Percentiles rank a stretch among this genome's conserved stretches.
Evolutionary conservation across 2,113 vertebrate genomes (phyloP).

Genomic region (Piaya cayana): DNA sequence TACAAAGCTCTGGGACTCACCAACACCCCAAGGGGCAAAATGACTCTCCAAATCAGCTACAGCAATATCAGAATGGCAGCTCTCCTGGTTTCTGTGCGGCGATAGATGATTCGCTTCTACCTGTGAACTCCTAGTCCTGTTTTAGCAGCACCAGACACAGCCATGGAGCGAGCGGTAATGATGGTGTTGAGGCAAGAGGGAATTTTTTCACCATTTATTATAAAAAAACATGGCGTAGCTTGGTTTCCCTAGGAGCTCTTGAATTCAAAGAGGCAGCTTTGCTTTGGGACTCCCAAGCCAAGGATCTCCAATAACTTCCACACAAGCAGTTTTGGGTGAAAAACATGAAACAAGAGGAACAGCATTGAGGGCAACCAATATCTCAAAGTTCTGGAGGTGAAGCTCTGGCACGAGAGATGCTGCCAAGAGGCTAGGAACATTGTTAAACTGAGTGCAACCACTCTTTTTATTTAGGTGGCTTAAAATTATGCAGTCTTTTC

Average conservation of each 20-base stretch:
- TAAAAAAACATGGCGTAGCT: fast-evolving
- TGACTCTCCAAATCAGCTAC: background rate
- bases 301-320: background rate
- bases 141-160: background rate
- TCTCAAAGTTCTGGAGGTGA: background rate
- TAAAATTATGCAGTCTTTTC: background rate
- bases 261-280: background rate
- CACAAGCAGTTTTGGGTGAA: background rate
- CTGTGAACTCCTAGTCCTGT: background rate
- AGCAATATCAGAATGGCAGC: fast-evolving
- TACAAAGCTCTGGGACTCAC: background rate
- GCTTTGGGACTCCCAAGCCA: background rate
- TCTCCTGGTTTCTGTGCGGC: background rate
- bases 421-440: background rate
- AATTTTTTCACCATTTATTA: background rate
- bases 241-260: background rate
- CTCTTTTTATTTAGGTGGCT: background rate
- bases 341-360: background rate
- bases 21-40: background rate
- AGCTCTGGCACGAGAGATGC: background rate
- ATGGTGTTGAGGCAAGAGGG: background rate
- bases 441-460: background rate
- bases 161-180: fast-evolving
- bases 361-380: background rate
- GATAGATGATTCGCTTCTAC: fast-evolving